Evolutionary conservation across 2,888 invertebrate species (phyloP).

Genomic region (Nineta flava): DNA sequence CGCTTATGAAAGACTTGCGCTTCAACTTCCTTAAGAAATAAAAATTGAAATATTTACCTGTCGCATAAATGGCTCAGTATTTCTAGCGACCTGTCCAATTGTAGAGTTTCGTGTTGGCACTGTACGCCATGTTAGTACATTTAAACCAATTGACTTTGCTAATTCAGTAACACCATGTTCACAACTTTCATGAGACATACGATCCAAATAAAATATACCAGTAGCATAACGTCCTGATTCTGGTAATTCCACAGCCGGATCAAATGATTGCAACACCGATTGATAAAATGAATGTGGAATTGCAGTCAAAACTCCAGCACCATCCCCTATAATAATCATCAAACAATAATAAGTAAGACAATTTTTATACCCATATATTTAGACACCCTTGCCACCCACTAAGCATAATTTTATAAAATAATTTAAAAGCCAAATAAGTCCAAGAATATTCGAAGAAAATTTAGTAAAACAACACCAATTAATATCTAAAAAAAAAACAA

Average conservation of each 20-base stretch:
- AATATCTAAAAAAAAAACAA: too few species aligned
- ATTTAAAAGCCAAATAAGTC: too few species aligned
- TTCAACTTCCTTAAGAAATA: too few species aligned
- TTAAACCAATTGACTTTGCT: slow-evolving; percentile 63
- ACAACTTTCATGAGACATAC: slow-evolving; percentile 58
- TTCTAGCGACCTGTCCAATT: slow-evolving; percentile 83
- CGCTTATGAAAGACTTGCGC: too few species aligned
- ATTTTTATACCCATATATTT: too few species aligned
- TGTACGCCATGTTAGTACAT: slow-evolving; percentile 85
- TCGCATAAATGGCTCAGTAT: slow-evolving; percentile 89
- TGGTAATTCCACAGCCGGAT: slow-evolving; percentile 52
- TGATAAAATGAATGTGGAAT: slow-evolving; percentile 92
- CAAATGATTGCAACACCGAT: slow-evolving; percentile 38
- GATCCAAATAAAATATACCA: slow-evolving; percentile 89
- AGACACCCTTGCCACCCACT: too few species aligned
- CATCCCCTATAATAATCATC: slow-evolving; percentile 45
- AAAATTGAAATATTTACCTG: slow-evolving; percentile 44
- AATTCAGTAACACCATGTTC: slow-evolving; percentile 68
- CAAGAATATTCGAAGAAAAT: too few species aligned
- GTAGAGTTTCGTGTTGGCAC: slow-evolving; percentile 75
- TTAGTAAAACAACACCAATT: too few species aligned
- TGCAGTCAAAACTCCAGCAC: slow-evolving; percentile 91
- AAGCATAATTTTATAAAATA: too few species aligned
- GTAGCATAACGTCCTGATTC: slow-evolving; percentile 85
- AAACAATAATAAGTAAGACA: background rate